Percentiles rank a stretch among this genome's conserved stretches.
phyloP scores from a whole-genome alignment of 2,888 invertebrate genomes.

The Pedicia rivosa region DNA sequence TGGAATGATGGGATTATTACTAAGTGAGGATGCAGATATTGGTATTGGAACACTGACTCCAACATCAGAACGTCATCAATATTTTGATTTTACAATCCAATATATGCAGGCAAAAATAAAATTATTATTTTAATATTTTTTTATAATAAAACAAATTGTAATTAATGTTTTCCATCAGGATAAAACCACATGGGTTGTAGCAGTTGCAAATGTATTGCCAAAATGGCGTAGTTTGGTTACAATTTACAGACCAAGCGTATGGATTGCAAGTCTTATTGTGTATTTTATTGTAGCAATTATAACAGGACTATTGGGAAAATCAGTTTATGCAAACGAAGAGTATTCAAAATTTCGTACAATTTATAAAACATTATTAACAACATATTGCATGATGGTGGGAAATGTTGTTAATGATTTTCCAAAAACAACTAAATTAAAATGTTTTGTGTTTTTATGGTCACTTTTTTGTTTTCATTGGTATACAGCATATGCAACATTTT shows the following conservation, averaged over 20 bases:
- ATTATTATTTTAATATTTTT: too few relatives aligned
- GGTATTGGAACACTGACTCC: slow-evolving; percentile 2
- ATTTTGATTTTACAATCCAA: slow-evolving; percentile 6
- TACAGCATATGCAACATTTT: neutral
- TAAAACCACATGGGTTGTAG: slow-evolving; percentile 2
- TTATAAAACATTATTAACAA: too few relatives aligned
- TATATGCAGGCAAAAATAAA: too few relatives aligned
- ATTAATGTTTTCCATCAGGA: too few relatives aligned
- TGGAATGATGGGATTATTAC: slow-evolving; percentile 2
- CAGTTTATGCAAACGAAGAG: neutral
- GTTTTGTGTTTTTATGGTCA: neutral
- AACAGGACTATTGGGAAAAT: neutral
- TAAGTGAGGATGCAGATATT: neutral
- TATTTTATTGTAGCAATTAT: neutral
- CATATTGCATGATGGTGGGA: neutral
- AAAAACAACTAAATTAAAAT: too few relatives aligned
- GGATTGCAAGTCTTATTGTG: neutral
- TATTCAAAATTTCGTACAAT: neutral
- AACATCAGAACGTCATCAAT: neutral
- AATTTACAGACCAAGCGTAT: neutral
- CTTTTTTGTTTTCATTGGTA: neutral
- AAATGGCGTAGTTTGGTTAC: slow-evolving; percentile 2
- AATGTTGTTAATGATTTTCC: neutral
- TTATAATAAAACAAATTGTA: too few relatives aligned
- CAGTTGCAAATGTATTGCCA: neutral